Conservation (phyloP, 2,797 vertebrate genomes). For the Megalops cyprinoides region DNA sequence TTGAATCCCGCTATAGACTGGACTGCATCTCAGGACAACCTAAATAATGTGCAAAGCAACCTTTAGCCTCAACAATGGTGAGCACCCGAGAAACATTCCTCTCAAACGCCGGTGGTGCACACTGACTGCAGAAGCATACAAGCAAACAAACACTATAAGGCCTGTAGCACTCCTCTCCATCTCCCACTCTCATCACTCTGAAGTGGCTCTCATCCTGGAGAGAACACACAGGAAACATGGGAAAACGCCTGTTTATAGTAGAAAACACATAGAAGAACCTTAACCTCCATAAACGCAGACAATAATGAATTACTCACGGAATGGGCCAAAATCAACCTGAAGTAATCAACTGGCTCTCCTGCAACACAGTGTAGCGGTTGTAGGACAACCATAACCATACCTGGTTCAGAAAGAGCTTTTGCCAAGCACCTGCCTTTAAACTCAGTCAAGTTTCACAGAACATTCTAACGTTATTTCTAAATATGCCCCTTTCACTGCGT, state of each 20-base stretch:
- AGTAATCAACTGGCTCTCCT: not conserved
- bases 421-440: not conserved
- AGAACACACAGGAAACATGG: not conserved
- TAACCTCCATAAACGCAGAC: not conserved
- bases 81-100: not conserved
- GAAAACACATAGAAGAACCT: not conserved
- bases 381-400: not conserved
- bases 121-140: not conserved
- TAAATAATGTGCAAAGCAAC: not conserved
- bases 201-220: not conserved
- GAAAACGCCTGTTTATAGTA: not conserved
- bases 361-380: not conserved
- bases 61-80: not conserved
- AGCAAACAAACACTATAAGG: not conserved
- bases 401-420: constrained; percentile 13
- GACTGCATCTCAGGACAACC: not conserved
- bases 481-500: not conserved
- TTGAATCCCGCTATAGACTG: not conserved
- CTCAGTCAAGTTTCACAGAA: constrained; percentile 8
- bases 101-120: not conserved
- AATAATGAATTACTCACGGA: not conserved
- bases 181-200: not conserved
- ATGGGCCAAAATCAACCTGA: not conserved
- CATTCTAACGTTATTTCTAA: not conserved
- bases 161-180: not conserved